Conservation (phyloP, 2,888 invertebrate species). For the Cynaeus angustus region DNA sequence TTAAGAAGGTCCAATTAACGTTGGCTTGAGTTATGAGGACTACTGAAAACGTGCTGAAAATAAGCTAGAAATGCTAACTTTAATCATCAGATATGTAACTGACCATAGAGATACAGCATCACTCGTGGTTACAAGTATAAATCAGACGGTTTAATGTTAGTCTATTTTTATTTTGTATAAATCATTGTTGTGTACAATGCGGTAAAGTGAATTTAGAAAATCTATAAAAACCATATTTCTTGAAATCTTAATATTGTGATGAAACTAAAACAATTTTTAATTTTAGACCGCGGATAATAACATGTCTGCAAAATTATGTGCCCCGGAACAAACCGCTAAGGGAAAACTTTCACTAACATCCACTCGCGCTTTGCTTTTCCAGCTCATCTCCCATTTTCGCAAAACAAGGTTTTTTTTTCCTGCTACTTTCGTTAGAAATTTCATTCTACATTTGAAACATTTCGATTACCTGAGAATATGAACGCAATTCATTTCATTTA, state of each 20-base stretch:
- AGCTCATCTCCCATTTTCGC: conserved; percentile 20
- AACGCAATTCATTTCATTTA: not conserved
- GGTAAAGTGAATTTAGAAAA: too few relatives aligned
- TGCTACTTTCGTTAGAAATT: not conserved
- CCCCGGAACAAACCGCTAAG: not conserved
- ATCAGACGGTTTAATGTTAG: too few relatives aligned
- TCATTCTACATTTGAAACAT: too few relatives aligned
- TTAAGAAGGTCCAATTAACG: conserved; percentile 17
- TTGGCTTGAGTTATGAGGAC: not conserved
- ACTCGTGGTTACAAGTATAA: too few relatives aligned
- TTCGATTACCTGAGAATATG: too few relatives aligned
- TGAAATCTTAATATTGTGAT: too few relatives aligned
- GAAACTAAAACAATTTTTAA: not conserved
- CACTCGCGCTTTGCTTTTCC: conserved; percentile 20
- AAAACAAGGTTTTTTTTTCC: conserved; percentile 4
- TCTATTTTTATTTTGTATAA: too few relatives aligned
- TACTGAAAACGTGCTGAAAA: not conserved
- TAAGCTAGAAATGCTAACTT: not conserved
- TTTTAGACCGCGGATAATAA: not conserved
- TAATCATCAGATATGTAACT: not conserved
- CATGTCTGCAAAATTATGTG: conserved; percentile 2
- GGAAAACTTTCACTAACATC: conserved; percentile 9
- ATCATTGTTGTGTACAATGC: too few relatives aligned
- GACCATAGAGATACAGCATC: not conserved
- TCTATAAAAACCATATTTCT: too few relatives aligned